Base-by-base conservation (phyloP, 2,797 vertebrate genomes). In the Bradypodion pumilum region DNA sequence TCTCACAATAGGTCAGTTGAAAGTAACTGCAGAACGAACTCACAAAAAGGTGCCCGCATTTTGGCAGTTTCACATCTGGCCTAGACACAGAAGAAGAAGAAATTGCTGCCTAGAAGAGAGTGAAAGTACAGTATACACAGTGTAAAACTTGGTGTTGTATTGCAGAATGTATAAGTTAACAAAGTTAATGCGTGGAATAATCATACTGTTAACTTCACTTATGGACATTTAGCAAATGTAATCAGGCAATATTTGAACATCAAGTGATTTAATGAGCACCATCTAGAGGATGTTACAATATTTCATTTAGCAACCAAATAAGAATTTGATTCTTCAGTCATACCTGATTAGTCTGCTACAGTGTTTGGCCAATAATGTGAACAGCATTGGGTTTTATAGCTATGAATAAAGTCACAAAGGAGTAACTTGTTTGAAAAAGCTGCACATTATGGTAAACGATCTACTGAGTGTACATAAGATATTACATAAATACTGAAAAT, bases 401-500 rank as follows among this genome's bases (percentile, higher is more conserved):
- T 81, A 85, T 75, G 81, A 84, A 85, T 73, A 88, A 83, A 73
- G 7, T 73, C 66, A 83, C 40, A 78, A 83, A 82, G 35, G 7
- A 91, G 74, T 85, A 83, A 74, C 63, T 86, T 46, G 29, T 87
- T 79, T 84, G 77, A 63, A 80, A 83, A 56, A 87, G 21, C 5
- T 88, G 23, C n/a, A 78, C 35, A 81, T 87, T 83, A 82, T 68
- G 74, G 52, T 63, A 87, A 82, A 52, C 84, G 78, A 87, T 83
- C 75, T 75, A 83, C 62, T 79, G 44, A 74, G 35, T 66, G 21
- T 23, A 84, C 72, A 82, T 85, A 44, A n/a, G 10, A 76, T 42
- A 82, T 74, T 76, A 75, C 5, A 68, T 25, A 90, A 87, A 90
- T 86, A 83, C 23, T 83, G 23, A 78, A 86, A 90, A 83, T 90